Conservation (phyloP, 2,888 invertebrate genomes). For the Epistrophella euchroma region DNA sequence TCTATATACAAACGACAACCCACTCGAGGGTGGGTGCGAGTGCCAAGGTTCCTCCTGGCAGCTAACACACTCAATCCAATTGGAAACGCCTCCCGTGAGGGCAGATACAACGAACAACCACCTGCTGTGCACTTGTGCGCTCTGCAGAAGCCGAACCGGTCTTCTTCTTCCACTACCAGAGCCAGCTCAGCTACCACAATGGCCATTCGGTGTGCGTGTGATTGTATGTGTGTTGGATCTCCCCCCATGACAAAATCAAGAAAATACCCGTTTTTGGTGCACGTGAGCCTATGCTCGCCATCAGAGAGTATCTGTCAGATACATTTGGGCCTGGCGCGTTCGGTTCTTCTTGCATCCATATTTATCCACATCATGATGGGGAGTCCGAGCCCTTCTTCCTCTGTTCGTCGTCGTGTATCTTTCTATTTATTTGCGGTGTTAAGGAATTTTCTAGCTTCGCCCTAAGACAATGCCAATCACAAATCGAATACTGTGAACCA, state of each 20-base stretch:
- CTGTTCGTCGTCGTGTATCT: conserved; percentile 17
- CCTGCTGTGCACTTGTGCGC: conserved; percentile 76
- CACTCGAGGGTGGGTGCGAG: conserved; percentile 65
- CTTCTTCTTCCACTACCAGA: conserved; percentile 33
- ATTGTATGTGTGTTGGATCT: not conserved
- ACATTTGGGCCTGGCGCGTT: conserved; percentile 67
- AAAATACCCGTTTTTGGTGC: conserved; percentile 26
- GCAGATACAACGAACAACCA: conserved; percentile 70
- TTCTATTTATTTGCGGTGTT: conserved; percentile 59
- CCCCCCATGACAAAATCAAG: conserved; percentile 17
- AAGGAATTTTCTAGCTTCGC: conserved; percentile 75
- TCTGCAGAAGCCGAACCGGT: conserved; percentile 58
- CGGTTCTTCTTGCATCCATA: conserved; percentile 53
- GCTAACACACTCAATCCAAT: conserved; percentile 55
- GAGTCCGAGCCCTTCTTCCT: conserved; percentile 31
- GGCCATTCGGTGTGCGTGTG: not conserved
- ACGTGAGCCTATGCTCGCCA: conserved; percentile 44
- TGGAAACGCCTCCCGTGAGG: conserved; percentile 72
- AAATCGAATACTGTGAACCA: conserved; percentile 75
- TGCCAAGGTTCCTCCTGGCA: conserved; percentile 69
- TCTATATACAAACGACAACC: conserved; percentile 32
- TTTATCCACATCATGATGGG: conserved; percentile 35
- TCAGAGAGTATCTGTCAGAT: conserved; percentile 59
- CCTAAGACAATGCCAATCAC: conserved; percentile 76
- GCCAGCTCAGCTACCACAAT: conserved; percentile 2